Base-by-base conservation (phyloP, 2,888 invertebrate genomes). In the Lissocephala sabroskyi region DNA sequence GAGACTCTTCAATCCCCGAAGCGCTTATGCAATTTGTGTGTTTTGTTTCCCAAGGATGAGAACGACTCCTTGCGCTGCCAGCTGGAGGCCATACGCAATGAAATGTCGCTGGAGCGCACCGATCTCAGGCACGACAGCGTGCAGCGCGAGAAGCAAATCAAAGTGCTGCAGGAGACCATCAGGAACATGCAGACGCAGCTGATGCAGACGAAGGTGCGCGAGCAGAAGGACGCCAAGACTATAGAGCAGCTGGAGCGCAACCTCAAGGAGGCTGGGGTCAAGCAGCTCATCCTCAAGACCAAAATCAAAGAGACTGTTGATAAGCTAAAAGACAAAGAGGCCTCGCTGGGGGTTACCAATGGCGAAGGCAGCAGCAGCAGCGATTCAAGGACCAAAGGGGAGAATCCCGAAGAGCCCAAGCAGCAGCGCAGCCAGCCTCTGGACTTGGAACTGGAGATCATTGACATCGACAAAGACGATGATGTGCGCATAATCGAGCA, bases 21-120 rank as follows among this genome's bases (percentile, higher is more conserved):
- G 7, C 1, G 10, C 26, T 26, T 40, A 39, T n/a, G 1, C 1
- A 1, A 11, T 7, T 23, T 5, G 19, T 28, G 3, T 1, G 1
- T 10, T 13, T 29, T 10, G 3, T 2, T 11, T 1, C 68, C 65
- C 23, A 51, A 92, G 89, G 92, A 93, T 55, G 97, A 97, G 82
- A 97, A 96, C 80, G 96, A 96, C 73, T 93, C 92, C 63, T 86
- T 97, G 23, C 89, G 92, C 53, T 96, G 96, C 84, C 95, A 96
- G 86, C 84, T 97, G 73, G 96, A 96, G 84, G 97, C 96, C 0
- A 95, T 95, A 80, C 95, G 95, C 83, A 96, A 96, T 84, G 97
- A 97, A 87, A 92, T 96, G 41, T 95, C 94, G 68, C 87, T 96
- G 29, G 88, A 96, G 17, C 93, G 95, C 79, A 88, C 90, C 18